Evolutionary conservation across 2,888 invertebrate genomes (phyloP), one percentile per base, ranked within the genome.

Genomic region (Synergus itoensis): DNA sequence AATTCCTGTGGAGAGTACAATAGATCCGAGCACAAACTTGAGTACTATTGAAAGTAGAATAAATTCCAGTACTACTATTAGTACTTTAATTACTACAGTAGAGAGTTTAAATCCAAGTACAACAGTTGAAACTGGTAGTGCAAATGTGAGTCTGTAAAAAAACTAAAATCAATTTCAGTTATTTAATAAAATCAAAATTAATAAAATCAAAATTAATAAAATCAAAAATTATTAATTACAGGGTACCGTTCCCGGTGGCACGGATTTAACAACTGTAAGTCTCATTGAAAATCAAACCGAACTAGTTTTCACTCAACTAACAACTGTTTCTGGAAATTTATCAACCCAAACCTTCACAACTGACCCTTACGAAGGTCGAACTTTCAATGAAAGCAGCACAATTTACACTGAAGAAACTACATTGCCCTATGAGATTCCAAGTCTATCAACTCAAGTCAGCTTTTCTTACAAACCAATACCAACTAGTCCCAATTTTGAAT

Each of bases 241-340:
- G 62, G 28, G 1, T 5, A 28, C 18, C 28, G 28, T 28, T 28
- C 28, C 14, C 2, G 12, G 28, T 62, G 40, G n/a, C 4, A 18
- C 0, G 8, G 53, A 16, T 43, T 28, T 18, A n/a, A 76, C 43
- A 21, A 81, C 69, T 36, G 36, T 28, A 8, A 80, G 57, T 18
- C 14, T 16, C 5, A 36, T n/a, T 36, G 80, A 81, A 48, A 57
- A 4, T 69, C 75, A 36, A 28, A 65, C 80, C 8, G 79, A 82
- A 14, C 4, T 18, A 62, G 62, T 62, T 62, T 62, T 28, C 1
- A 21, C 62, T 62, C 28, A 28, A 28, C 62, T 62, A 62, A 62
- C 62, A 36, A 64, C n/a, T 53, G n/a, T 36, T 36, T 57, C 36
- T 3, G 79, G 36, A 7, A 78, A 76, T 36, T 18, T 78, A 57